Percentiles rank a stretch among this genome's conserved stretches.
Evolutionary conservation across 2,797 vertebrate genomes (phyloP).

Genomic region (Anguilla pacifica): DNA sequence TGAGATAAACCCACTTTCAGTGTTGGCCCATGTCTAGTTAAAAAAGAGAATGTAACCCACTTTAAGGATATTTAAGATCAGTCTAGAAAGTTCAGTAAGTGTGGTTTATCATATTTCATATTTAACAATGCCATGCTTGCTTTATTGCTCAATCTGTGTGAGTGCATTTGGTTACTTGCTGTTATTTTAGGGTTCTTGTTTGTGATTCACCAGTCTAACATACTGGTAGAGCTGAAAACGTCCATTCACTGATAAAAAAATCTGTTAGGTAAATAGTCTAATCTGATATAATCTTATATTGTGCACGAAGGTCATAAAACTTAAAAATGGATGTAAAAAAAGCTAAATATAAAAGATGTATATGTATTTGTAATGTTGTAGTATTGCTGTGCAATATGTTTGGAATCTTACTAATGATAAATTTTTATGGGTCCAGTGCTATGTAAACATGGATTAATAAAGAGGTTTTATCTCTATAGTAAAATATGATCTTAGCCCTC

Average conservation of each 20-base stretch:
- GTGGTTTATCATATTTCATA: neutral
- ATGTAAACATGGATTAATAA: neutral
- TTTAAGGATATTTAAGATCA: neutral
- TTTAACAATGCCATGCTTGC: neutral
- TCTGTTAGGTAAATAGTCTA: neutral
- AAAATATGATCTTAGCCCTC: neutral
- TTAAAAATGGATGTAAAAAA: neutral
- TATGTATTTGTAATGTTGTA: neutral
- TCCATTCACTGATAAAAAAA: neutral
- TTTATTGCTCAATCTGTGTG: neutral
- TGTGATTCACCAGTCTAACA: neutral
- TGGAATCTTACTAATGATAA: neutral
- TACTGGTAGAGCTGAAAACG: neutral
- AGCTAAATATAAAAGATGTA: neutral
- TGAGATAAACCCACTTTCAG: neutral
- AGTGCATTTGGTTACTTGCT: neutral
- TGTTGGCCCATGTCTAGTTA: neutral
- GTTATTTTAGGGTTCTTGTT: neutral
- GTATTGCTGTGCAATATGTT: neutral
- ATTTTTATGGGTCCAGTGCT: neutral
- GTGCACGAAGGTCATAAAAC: neutral
- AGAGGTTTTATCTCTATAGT: neutral
- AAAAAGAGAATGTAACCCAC: neutral
- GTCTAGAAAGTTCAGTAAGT: neutral
- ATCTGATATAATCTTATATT: neutral